Evolutionary conservation across 1,140 invertebrate species (phyloP).

Genomic region (Phortica variegata): DNA sequence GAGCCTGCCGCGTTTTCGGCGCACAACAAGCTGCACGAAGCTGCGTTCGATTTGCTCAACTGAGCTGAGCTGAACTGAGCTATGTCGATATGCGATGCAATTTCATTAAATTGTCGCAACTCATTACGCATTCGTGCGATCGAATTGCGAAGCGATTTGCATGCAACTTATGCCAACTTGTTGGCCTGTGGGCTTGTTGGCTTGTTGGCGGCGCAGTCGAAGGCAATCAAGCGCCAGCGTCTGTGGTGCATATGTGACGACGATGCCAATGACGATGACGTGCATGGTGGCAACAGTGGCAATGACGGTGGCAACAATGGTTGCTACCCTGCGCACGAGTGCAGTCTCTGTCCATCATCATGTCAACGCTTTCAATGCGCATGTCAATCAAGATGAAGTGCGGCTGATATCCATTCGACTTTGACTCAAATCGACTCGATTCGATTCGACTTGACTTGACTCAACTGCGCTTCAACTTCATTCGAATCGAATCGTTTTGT

Average conservation of each 20-base stretch:
- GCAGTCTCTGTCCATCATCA: constrained; percentile 57
- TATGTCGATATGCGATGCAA: too few relatives aligned
- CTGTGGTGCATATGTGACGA: constrained; percentile 15
- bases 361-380: constrained; percentile 56
- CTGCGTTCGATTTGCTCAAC: neutral
- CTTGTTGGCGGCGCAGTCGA: constrained; percentile 15
- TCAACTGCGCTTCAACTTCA: too few relatives aligned
- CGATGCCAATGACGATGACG: constrained; percentile 4
- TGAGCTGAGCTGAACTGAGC: constrained; percentile 16
- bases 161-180: constrained; percentile 4
- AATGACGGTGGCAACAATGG: constrained; percentile 21
- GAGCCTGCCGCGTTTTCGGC: constrained; percentile 9
- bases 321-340: too few relatives aligned
- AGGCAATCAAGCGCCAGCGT: constrained; percentile 21
- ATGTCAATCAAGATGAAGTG: constrained; percentile 57
- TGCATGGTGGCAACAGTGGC: constrained; percentile 7
- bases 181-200: constrained; percentile 17
- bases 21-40: constrained; percentile 12
- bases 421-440: neutral
- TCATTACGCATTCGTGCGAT: constrained; percentile 38
- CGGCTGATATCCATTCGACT: constrained; percentile 48
- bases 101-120: constrained; percentile 23
- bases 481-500: too few relatives aligned
- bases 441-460: too few relatives aligned
- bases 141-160: constrained; percentile 15